Evolutionary conservation across 1,140 invertebrate genomes (phyloP).

Genomic region (Drosophila auraria): DNA sequence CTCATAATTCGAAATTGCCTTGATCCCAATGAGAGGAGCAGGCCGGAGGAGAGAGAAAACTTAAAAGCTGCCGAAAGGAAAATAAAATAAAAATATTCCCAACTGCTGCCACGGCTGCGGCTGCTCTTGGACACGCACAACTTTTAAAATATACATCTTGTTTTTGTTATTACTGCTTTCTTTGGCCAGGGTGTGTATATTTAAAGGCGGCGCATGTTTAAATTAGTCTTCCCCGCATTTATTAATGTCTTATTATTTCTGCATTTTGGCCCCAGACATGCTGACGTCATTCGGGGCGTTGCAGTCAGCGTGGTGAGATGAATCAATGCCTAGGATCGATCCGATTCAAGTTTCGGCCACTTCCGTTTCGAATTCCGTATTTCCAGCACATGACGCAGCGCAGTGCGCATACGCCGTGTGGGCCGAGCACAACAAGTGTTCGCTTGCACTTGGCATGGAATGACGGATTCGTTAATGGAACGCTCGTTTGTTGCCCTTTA

Average conservation of each 20-base stretch:
- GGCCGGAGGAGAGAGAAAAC: constrained; percentile 21
- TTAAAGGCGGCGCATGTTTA: constrained; percentile 48
- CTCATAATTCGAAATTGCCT: constrained; percentile 61
- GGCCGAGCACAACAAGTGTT: constrained; percentile 39
- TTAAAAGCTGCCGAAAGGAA: constrained; percentile 31
- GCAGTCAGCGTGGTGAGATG: constrained; percentile 21
- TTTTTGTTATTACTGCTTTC: constrained; percentile 23
- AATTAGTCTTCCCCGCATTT: constrained; percentile 37
- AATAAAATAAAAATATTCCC: constrained; percentile 35
- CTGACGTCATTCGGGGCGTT: constrained; percentile 56
- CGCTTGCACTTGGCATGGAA: constrained; percentile 48
- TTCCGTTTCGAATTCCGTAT: constrained; percentile 19
- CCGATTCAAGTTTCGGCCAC: constrained; percentile 4
- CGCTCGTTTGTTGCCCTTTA: constrained; percentile 60
- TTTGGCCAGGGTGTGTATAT: constrained; percentile 22
- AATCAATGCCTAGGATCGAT: constrained; percentile 31
- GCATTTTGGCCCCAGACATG: constrained; percentile 41
- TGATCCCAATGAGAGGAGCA: constrained; percentile 51
- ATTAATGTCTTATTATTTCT: constrained; percentile 33
- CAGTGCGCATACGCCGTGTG: constrained; percentile 38
- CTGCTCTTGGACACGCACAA: constrained; percentile 39
- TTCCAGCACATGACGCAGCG: constrained; percentile 46
- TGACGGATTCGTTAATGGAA: constrained; percentile 48
- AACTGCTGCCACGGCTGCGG: not conserved
- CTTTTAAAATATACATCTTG: constrained; percentile 26